phyloP scores from a whole-genome alignment of 1,140 invertebrate species.

The Uloborus diversus region DNA sequence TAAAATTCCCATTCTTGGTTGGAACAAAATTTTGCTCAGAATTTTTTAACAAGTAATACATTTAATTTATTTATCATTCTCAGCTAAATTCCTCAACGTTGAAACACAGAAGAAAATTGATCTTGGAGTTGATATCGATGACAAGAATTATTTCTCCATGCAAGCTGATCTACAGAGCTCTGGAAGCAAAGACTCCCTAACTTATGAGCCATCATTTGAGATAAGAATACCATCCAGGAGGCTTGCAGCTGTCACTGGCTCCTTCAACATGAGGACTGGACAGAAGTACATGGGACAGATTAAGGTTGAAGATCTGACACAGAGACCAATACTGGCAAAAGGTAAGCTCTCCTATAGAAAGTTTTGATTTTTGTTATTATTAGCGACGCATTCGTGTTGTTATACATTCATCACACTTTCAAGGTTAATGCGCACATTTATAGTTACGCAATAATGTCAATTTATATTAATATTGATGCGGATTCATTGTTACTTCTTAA shows the following conservation, averaged over 20 bases:
- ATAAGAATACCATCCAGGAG: slow-evolving; percentile 13
- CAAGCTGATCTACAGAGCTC: slow-evolving; percentile 55
- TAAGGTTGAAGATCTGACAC: slow-evolving; percentile 48
- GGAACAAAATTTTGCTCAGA: too few relatives aligned
- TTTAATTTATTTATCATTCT: not conserved
- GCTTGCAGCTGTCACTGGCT: slow-evolving; percentile 23
- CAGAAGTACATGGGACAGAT: slow-evolving; percentile 37
- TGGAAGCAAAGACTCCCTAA: slow-evolving; percentile 52
- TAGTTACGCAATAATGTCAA: too few relatives aligned
- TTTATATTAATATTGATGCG: too few relatives aligned
- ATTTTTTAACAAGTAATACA: too few relatives aligned
- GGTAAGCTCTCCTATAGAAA: too few relatives aligned
- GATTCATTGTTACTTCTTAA: too few relatives aligned
- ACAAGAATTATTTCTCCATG: slow-evolving; percentile 59
- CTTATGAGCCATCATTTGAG: slow-evolving; percentile 54
- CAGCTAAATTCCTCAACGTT: slow-evolving; percentile 52
- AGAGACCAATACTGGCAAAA: slow-evolving; percentile 46
- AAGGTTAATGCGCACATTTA: too few relatives aligned
- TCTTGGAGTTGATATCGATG: slow-evolving; percentile 55
- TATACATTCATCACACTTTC: too few relatives aligned
- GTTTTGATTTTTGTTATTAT: too few relatives aligned
- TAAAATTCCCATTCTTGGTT: too few relatives aligned
- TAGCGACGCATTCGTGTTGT: too few relatives aligned
- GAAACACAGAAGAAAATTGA: slow-evolving; percentile 50
- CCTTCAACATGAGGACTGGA: not conserved